Evolutionary conservation across 2,113 vertebrate species (phyloP).

Genomic region (Campylomormyrus numenius): DNA sequence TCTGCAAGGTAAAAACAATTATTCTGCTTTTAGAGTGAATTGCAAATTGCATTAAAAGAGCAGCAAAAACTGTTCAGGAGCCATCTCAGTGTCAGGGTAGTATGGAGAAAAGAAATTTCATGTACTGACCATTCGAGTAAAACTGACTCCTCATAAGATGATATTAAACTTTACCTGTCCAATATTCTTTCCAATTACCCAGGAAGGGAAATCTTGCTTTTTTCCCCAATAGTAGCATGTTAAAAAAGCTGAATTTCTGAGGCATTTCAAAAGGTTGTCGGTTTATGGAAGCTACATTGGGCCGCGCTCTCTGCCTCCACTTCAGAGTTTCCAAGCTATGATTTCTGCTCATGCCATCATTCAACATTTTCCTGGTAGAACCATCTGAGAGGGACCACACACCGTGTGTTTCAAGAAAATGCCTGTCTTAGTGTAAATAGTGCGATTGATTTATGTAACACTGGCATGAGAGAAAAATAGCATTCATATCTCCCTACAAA

Average conservation of each 20-base stretch:
- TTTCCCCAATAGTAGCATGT: neutral
- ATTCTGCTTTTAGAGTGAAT: neutral
- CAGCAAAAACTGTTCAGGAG: neutral
- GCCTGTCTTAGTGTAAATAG: neutral
- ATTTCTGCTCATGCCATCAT: neutral
- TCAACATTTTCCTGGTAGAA: constrained; percentile 1
- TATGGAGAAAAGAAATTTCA: constrained; percentile 33
- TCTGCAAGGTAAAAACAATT: neutral
- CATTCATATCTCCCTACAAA: neutral
- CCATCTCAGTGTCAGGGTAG: constrained; percentile 66
- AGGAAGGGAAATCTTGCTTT: neutral
- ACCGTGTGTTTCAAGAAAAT: neutral
- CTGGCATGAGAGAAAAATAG: neutral
- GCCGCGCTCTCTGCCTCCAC: neutral
- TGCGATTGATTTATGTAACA: neutral
- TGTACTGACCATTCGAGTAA: constrained; percentile 6
- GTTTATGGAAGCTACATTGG: neutral
- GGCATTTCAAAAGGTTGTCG: constrained; percentile 11
- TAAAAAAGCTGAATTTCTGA: constrained; percentile 12
- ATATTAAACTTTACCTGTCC: constrained; percentile 23
- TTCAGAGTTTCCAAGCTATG: neutral
- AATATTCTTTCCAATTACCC: constrained; percentile 17
- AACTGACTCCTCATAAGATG: constrained; percentile 11
- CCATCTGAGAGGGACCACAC: neutral
- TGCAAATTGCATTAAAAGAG: neutral